These are phyloP conservation scores for Augochlora pura DNA, from an alignment of 1,140 invertebrate genomes.

Conservation along the genomic window DNA sequence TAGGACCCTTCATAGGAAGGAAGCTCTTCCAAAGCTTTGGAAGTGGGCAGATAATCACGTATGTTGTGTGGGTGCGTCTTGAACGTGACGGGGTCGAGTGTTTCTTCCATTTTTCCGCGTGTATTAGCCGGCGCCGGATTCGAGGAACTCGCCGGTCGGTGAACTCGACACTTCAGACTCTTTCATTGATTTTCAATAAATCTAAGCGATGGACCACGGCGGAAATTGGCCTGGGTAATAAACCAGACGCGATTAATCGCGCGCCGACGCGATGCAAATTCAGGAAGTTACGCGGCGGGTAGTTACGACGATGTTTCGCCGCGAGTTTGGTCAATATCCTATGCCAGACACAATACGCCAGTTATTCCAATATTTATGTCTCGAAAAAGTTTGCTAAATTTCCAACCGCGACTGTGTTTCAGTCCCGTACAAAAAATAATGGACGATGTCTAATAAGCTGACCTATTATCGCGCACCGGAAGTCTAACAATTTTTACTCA, in stretches of 20 bases:
- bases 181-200: slow-evolving; percentile 36
- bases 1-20: slow-evolving; percentile 39
- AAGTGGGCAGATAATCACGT: slow-evolving; percentile 38
- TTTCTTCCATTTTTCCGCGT: slow-evolving; percentile 43
- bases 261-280: slow-evolving; percentile 20
- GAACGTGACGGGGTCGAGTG: slow-evolving; percentile 58
- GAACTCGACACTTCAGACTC: slow-evolving; percentile 34
- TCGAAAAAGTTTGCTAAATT: no score
- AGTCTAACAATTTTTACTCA: no score
- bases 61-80: slow-evolving; percentile 52
- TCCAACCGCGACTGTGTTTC: no score
- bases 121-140: slow-evolving; percentile 45
- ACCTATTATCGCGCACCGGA: no score
- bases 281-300: slow-evolving; percentile 25
- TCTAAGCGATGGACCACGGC: slow-evolving; percentile 1
- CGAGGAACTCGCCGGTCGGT: slow-evolving; percentile 52
- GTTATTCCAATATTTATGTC: slow-evolving; percentile 34
- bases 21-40: slow-evolving; percentile 39
- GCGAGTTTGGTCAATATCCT: slow-evolving; percentile 64
- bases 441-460: no score
- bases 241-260: slow-evolving; percentile 16
- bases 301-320: slow-evolving; percentile 45
- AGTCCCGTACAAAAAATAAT: no score
- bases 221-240: background rate
- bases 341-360: background rate